Evolutionary conservation across 1,140 invertebrate species (phyloP).

Genomic region (Pinna nobilis): DNA sequence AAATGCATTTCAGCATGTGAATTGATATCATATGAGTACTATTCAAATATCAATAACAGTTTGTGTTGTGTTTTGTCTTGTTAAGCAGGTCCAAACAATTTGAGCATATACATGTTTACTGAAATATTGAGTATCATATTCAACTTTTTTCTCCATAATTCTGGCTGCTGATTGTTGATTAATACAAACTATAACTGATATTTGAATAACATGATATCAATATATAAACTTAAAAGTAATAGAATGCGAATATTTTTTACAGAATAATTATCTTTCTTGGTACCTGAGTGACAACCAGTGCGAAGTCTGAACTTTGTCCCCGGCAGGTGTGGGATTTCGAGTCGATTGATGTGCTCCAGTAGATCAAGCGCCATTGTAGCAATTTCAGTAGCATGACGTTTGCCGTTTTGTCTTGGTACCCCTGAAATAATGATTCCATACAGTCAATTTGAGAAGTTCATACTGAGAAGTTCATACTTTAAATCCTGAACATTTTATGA

Average conservation of each 20-base stretch:
- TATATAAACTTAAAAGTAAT: neutral
- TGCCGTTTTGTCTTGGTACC: slow-evolving; percentile 84
- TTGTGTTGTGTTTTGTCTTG: neutral
- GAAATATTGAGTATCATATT: too few species aligned
- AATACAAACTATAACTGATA: too few species aligned
- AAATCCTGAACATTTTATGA: too few species aligned
- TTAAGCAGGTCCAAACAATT: neutral
- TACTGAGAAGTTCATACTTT: too few species aligned
- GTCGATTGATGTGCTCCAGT: slow-evolving; percentile 87
- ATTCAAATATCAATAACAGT: neutral
- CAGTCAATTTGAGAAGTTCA: too few species aligned
- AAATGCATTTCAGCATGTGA: neutral
- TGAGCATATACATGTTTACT: neutral
- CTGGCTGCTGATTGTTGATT: too few species aligned
- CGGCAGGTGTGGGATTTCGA: slow-evolving; percentile 88
- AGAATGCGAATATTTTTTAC: neutral
- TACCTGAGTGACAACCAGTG: slow-evolving; percentile 94
- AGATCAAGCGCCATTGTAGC: slow-evolving; percentile 92
- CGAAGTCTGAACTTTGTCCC: slow-evolving; percentile 88
- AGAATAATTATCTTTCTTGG: neutral
- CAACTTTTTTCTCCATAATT: too few species aligned
- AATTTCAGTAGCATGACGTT: slow-evolving; percentile 86
- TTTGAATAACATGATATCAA: too few species aligned
- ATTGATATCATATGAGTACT: neutral
- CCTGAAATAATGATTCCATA: slow-evolving; percentile 82